Conservation (phyloP, 2,888 invertebrate species). For the Amblyjoppa proteus region DNA sequence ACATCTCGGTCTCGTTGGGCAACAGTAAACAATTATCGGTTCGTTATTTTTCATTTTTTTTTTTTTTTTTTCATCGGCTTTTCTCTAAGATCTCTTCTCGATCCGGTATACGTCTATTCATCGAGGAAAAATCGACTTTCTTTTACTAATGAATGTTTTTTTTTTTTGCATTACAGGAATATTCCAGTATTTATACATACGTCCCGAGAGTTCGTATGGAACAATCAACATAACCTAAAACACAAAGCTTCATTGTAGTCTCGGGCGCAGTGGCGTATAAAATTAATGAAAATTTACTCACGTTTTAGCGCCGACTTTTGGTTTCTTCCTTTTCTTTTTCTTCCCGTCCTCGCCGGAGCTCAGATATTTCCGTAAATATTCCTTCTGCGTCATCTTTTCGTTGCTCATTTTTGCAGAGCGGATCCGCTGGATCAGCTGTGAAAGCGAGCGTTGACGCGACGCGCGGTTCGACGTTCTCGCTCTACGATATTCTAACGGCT, state of each 20-base stretch:
- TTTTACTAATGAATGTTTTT: constrained; percentile 23
- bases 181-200: constrained; percentile 62
- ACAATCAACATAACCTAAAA: constrained; percentile 79
- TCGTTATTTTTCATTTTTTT: neutral
- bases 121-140: neutral
- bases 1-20: neutral
- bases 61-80: neutral
- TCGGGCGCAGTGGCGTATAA: constrained; percentile 44
- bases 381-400: constrained; percentile 89
- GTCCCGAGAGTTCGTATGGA: constrained; percentile 54
- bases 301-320: constrained; percentile 79
- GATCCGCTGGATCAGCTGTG: neutral
- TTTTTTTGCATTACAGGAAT: constrained; percentile 50
- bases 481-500: too few relatives aligned
- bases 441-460: neutral
- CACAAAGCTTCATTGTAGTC: constrained; percentile 71
- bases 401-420: constrained; percentile 72
- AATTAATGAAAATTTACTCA: constrained; percentile 73
- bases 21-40: neutral
- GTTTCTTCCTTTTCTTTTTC: constrained; percentile 88
- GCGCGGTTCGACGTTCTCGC: too few relatives aligned
- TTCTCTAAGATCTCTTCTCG: neutral
- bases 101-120: neutral
- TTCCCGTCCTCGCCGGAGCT: constrained; percentile 88
- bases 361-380: constrained; percentile 92